Evolutionary conservation across 1,140 invertebrate genomes (phyloP), one percentile per base, ranked within the genome.

Genomic region (Laupala kohalensis): DNA sequence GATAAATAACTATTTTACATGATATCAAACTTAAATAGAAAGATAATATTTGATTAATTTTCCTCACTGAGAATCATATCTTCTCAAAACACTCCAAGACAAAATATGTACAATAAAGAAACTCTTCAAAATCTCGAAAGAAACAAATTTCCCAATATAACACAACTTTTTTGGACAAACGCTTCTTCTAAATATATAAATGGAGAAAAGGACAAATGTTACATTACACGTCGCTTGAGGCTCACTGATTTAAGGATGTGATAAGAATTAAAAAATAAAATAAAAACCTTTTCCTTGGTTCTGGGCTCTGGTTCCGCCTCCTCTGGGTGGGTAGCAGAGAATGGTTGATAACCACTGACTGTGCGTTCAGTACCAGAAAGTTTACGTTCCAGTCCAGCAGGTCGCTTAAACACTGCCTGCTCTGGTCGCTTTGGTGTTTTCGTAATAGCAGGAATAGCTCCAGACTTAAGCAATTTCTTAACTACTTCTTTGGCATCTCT

Each of bases 401-500:
- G 91, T 62, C 91, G 80, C 78, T 94, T 94, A 75, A 94, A 94
- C 3, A 89, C 89, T 75, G 89, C 88, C 76, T 94, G 93, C 78
- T 96, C 93, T 13, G 92, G 88, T 66, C 86, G 82, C 76, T 88
- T 88, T 27, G 88, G 87, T 65, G 88, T 88, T 78, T 92, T 93
- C 65, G 90, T 88, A 71, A 91, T 91, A 13, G 92, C 91, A 69
- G 89, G 87, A 77, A 96, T 95, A 27, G 94, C 94, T 24, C 96
- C 96, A 74, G 94, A 95, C 80, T 96, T 96, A 0, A 98, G 89
- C 15, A 98, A 82, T 79, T 97, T 98, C 73, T 95, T 93, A 0
- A 95, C 95, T 63, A 96, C 92, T 84, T 97, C 95, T 70, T 93
- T 88, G 6, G 96, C 95, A 87, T 97, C 94, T 72, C 94, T 87